Conservation (phyloP, 2,888 invertebrate species). For the Ptychoptera contaminata region DNA sequence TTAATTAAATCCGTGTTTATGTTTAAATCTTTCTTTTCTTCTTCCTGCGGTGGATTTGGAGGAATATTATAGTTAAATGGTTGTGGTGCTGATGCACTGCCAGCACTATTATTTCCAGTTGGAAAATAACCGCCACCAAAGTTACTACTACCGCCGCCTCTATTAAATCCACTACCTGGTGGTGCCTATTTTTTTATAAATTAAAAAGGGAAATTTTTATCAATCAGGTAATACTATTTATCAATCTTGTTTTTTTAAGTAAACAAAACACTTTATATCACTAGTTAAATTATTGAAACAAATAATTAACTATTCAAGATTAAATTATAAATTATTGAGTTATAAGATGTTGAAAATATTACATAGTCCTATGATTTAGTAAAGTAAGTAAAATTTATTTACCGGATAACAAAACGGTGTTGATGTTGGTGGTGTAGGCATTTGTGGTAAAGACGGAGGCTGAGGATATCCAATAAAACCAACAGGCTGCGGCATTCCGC, state of each 20-base stretch:
- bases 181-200: no score
- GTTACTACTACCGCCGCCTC: slow-evolving; percentile 28
- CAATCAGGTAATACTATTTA: no score
- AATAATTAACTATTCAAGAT: no score
- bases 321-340: no score
- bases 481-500: slow-evolving; percentile 38
- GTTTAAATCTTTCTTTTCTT: slow-evolving; percentile 46
- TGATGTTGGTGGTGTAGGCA: slow-evolving; percentile 34
- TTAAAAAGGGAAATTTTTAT: no score
- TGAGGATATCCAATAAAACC: slow-evolving; percentile 73
- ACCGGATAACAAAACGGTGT: slow-evolving; percentile 50
- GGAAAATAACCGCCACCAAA: slow-evolving; percentile 32
- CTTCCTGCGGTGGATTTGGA: slow-evolving; percentile 28
- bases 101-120: slow-evolving; percentile 19
- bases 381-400: no score
- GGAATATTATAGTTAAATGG: slow-evolving; percentile 47
- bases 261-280: no score
- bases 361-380: no score
- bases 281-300: no score
- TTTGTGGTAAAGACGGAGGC: slow-evolving; percentile 44
- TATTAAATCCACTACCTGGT: neutral
- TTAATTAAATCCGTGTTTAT: slow-evolving; percentile 40
- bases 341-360: no score
- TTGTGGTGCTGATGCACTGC: slow-evolving; percentile 10
- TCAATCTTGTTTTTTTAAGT: no score